Conservation (phyloP, 1,140 invertebrate species). For the Coptotermes formosanus region DNA sequence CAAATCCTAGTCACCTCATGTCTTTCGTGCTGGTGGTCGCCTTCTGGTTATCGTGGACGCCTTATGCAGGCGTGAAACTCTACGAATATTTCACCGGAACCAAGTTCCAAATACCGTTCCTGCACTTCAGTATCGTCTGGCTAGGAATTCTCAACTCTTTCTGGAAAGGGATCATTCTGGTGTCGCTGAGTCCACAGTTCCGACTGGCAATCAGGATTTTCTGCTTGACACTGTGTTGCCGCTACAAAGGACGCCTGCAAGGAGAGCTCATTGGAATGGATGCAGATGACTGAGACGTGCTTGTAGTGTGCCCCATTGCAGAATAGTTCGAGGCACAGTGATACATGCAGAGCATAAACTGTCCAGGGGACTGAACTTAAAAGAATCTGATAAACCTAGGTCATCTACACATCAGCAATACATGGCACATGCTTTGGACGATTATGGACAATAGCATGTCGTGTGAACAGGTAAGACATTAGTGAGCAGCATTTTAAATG, state of each 20-base stretch:
- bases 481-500: neutral
- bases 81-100: constrained; percentile 56
- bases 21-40: constrained; percentile 86
- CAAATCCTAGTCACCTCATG: constrained; percentile 92
- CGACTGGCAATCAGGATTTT: constrained; percentile 80
- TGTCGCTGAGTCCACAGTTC: constrained; percentile 86
- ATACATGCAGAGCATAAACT: neutral
- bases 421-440: neutral
- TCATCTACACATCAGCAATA: no score
- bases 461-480: neutral
- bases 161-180: constrained; percentile 89
- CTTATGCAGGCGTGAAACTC: constrained; percentile 76
- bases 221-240: constrained; percentile 86
- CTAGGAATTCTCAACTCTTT: constrained; percentile 90
- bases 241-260: constrained; percentile 72
- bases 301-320: neutral
- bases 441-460: neutral
- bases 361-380: neutral
- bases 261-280: constrained; percentile 80
- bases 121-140: constrained; percentile 93
- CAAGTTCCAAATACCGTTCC: constrained; percentile 71
- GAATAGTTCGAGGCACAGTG: neutral
- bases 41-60: constrained; percentile 92
- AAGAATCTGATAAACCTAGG: neutral
- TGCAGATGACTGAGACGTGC: constrained; percentile 56